phyloP scores from a whole-genome alignment of 1,140 invertebrate species.

The Oedothorax gibbosus region DNA sequence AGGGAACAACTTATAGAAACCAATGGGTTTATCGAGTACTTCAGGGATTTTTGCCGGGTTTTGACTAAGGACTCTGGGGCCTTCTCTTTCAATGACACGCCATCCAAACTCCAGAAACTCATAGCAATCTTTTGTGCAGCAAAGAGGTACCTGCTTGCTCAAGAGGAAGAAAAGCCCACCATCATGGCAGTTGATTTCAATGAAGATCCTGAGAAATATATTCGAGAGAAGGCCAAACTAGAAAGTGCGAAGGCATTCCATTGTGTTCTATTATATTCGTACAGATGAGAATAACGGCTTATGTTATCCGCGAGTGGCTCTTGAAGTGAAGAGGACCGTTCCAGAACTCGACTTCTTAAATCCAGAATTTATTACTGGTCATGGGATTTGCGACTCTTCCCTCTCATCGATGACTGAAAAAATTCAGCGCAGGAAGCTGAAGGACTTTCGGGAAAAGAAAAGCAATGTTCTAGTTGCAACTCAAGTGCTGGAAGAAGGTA shows the following conservation, averaged over 20 bases:
- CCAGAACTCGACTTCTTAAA: constrained; percentile 58
- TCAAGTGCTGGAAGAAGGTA: constrained; percentile 83
- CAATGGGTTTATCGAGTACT: not conserved
- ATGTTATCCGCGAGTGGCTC: constrained; percentile 60
- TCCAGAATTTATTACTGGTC: constrained; percentile 60
- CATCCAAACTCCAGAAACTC: constrained; percentile 35
- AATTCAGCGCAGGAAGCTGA: constrained; percentile 37
- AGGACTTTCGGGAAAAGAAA: constrained; percentile 70
- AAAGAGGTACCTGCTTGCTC: not conserved
- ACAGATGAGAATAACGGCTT: constrained; percentile 59
- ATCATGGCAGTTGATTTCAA: not conserved
- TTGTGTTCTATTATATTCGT: constrained; percentile 63
- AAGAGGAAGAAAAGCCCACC: not conserved
- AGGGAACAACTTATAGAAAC: not conserved
- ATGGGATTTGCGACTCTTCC: constrained; percentile 3
- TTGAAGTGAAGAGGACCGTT: constrained; percentile 32
- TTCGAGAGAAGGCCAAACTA: not conserved
- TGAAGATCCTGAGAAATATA: constrained; percentile 9
- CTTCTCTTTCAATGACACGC: not conserved
- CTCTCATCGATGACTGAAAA: constrained; percentile 45
- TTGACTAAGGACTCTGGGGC: not conserved
- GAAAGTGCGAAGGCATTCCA: constrained; percentile 65
- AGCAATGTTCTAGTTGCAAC: constrained; percentile 95
- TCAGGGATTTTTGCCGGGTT: not conserved
- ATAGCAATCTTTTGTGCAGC: constrained; percentile 28